These are phyloP conservation scores for Acanthurus lineatus DNA, from an alignment of 2,797 vertebrate species.

Conservation along the genomic window DNA sequence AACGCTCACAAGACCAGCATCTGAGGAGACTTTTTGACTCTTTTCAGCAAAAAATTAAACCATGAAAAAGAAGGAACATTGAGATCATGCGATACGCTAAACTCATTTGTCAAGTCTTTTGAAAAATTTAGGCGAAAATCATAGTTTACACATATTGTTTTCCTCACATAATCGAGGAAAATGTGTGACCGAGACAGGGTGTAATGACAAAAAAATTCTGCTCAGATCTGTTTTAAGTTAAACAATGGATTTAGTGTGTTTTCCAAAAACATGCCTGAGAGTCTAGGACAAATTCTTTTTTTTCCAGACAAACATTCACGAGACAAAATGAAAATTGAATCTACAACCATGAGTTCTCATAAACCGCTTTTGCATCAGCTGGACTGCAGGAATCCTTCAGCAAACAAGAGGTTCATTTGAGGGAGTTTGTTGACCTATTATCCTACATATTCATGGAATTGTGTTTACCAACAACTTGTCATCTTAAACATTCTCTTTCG, in stretches of 20 bases:
- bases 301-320: constrained; percentile 33
- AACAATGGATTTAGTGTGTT: constrained; percentile 13
- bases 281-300: constrained; percentile 7
- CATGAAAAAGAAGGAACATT: constrained; percentile 23
- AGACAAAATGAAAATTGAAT: constrained; percentile 15
- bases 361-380: background rate
- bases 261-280: constrained; percentile 1
- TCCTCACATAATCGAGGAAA: constrained; percentile 16
- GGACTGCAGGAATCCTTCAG: background rate
- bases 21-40: constrained; percentile 20
- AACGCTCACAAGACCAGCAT: constrained; percentile 41
- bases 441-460: background rate
- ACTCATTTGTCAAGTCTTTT: constrained; percentile 1
- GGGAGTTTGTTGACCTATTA: background rate
- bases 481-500: background rate
- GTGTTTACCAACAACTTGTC: background rate
- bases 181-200: constrained; percentile 27
- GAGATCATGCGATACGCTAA: constrained; percentile 3
- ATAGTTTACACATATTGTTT: background rate
- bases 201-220: background rate
- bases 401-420: background rate
- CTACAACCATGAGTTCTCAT: background rate
- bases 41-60: constrained; percentile 30
- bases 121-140: background rate
- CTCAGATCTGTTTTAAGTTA: background rate